Evolutionary conservation across 2,888 invertebrate species (phyloP), one percentile per base, ranked within the genome.

Genomic region (Himalopsyche anomala): DNA sequence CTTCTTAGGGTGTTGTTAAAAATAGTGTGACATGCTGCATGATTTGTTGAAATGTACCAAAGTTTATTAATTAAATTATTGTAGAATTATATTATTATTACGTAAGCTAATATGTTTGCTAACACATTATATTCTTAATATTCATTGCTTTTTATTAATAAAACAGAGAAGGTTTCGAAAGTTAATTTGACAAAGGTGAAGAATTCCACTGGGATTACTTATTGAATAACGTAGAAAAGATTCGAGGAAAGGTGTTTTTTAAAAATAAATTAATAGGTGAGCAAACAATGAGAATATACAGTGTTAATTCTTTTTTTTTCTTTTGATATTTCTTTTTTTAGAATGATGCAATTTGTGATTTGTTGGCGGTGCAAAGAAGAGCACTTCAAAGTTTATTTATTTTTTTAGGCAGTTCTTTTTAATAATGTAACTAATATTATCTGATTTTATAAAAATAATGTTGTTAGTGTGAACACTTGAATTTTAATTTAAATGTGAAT

Each of bases 31-130:
- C 86, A 87, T 87, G 86, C 84, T 86, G 86, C 80, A 80, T 87
- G 85, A 38, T 82, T 87, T 86, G 86, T 87, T 87, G 86, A 83
- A 56, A 84, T 86, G 84, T 87, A 87, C 87, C 87, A 87, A 87
- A 87, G 87, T 87, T 86, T 87, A 87, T 87, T 82, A 80, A 84
- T 84, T 83, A 85, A 74, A 74, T 55, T 82, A 80, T 80, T 80
- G 45, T 80, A 80, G 45, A 80, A 12, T 42, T 36, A 74, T 74
- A 74, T 74, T 74, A 74, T 74, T 28, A 69, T 19, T 69, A 45
- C 45, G 11, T 69, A 69, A 28, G 69, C 69, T 69, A 28, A 69
- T 9, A 69, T 69, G 69, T 69, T 69, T 69, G 69, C 69, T 69
- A 69, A 69, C 69, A 69, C 69, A 69, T 45, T 8, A 69, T 69